A percentile compares a stretch with the other conserved stretches of the same genome.
Evolutionary conservation across 2,888 invertebrate genomes (phyloP).

Genomic region (Chloroclysta siterata): DNA sequence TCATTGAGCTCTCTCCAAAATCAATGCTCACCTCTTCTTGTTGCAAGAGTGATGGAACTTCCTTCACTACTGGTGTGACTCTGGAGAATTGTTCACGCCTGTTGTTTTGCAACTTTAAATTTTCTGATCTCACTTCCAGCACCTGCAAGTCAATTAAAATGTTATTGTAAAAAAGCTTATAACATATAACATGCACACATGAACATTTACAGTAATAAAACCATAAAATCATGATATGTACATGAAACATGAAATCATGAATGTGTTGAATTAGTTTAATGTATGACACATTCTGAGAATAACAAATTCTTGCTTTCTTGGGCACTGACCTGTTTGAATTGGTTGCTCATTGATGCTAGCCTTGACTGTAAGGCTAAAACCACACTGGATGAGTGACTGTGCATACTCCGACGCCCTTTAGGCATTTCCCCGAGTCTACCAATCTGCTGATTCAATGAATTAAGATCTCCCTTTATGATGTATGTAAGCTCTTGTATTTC

Average conservation of each 20-base stretch:
- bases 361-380: slow-evolving; percentile 97
- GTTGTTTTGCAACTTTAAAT: slow-evolving; percentile 96
- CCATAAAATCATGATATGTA: too few species aligned
- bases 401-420: slow-evolving; percentile 91
- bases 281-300: neutral
- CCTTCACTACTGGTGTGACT: slow-evolving; percentile 75
- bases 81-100: slow-evolving; percentile 94
- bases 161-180: neutral
- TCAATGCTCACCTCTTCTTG: slow-evolving; percentile 94
- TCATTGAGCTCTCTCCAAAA: slow-evolving; percentile 87
- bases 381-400: slow-evolving; percentile 96
- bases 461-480: slow-evolving; percentile 98
- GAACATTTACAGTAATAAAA: too few species aligned
- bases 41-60: slow-evolving; percentile 77
- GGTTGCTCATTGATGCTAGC: slow-evolving; percentile 97
- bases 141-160: slow-evolving; percentile 80
- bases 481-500: slow-evolving; percentile 99
- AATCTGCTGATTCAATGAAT: slow-evolving; percentile 97
- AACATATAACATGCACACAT: too few species aligned
- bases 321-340: slow-evolving; percentile 92
- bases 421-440: slow-evolving; percentile 95
- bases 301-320: neutral
- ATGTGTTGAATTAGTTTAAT: too few species aligned
- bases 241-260: too few species aligned
- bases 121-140: slow-evolving; percentile 98